These are phyloP conservation scores for Halichoerus grypus DNA, from an alignment of 2,113 vertebrate species.

Conservation along the genomic window DNA sequence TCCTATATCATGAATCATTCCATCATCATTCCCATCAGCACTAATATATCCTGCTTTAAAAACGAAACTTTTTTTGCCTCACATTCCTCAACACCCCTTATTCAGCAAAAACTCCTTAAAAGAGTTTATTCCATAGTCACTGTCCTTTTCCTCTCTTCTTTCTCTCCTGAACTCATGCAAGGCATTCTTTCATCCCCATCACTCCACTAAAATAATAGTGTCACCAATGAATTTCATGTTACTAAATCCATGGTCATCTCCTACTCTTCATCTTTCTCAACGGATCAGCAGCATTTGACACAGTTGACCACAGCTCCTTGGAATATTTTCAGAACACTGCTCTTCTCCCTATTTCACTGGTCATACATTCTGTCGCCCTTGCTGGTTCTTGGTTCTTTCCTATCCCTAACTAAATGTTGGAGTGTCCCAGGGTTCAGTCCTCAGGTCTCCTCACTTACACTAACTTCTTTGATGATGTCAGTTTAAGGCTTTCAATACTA, in stretches of 20 bases:
- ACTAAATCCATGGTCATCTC: background rate
- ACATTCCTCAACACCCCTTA: background rate
- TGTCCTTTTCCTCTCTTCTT: background rate
- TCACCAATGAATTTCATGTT: background rate
- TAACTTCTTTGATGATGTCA: background rate
- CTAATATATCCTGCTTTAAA: background rate
- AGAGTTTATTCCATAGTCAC: background rate
- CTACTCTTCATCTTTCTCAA: background rate
- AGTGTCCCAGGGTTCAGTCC: background rate
- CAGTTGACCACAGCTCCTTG: background rate
- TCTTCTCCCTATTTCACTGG: background rate
- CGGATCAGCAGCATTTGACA: background rate
- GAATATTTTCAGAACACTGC: background rate
- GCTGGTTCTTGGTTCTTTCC: background rate
- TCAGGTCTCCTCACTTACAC: background rate
- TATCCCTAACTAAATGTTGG: background rate
- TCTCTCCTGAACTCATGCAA: background rate
- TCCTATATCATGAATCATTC: background rate
- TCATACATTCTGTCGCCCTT: background rate
- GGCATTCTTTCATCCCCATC: background rate
- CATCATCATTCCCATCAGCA: background rate
- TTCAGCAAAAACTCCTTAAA: background rate
- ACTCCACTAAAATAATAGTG: background rate
- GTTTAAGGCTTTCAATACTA: background rate
- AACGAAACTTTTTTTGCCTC: background rate